Evolutionary conservation across 2,888 invertebrate species (phyloP).

Genomic region (Drosophila testacea): DNA sequence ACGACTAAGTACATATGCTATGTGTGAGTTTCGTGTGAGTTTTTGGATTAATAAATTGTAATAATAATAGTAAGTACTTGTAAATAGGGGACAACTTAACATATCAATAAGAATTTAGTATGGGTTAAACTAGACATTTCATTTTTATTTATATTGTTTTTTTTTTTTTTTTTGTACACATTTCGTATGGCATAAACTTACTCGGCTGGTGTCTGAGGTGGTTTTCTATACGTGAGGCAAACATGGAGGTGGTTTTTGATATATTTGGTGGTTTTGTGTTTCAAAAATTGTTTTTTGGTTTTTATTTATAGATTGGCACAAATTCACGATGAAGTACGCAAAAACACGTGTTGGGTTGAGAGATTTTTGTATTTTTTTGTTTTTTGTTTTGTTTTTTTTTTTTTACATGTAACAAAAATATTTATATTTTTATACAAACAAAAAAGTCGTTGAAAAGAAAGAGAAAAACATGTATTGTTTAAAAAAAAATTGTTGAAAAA

Average conservation of each 20-base stretch:
- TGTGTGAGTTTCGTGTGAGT: conserved; percentile 12
- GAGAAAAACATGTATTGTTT: conserved; percentile 76
- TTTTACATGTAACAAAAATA: conserved; percentile 65
- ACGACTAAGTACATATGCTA: conserved; percentile 7
- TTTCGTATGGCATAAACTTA: conserved; percentile 81
- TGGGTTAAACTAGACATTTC: conserved; percentile 57
- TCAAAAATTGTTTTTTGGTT: conserved; percentile 67
- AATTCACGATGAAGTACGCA: conserved; percentile 66
- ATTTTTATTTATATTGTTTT: conserved; percentile 32
- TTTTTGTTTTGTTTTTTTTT: conserved; percentile 40
- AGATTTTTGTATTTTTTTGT: conserved; percentile 51
- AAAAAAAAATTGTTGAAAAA: conserved; percentile 72
- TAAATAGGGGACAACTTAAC: conserved; percentile 49
- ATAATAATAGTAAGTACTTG: conserved; percentile 24
- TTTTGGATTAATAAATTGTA: conserved; percentile 14
- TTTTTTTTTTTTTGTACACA: conserved; percentile 64
- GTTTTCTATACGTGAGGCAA: conserved; percentile 84
- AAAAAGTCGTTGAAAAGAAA: conserved; percentile 78
- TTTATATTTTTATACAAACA: conserved; percentile 67
- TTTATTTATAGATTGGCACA: conserved; percentile 65
- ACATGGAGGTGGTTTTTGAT: conserved; percentile 77
- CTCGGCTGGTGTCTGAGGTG: conserved; percentile 85
- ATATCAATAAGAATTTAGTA: conserved; percentile 65
- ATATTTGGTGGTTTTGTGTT: conserved; percentile 71
- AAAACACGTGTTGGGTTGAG: conserved; percentile 68